These are phyloP conservation scores for Eutrigla gurnardus DNA, from an alignment of 2,797 vertebrate genomes.

Conservation along the genomic window DNA sequence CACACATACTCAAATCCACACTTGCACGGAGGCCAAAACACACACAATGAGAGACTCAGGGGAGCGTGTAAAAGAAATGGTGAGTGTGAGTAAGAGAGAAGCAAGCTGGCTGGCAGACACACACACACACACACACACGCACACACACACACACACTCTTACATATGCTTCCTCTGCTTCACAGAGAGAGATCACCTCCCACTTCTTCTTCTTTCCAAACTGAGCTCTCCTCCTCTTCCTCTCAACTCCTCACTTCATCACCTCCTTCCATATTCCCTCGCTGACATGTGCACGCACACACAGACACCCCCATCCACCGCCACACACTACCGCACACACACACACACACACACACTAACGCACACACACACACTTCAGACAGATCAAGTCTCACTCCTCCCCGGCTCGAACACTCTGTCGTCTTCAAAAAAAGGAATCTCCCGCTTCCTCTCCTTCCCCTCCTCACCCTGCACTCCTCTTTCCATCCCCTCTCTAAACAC, in stretches of 20 bases:
- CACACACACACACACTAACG: slow-evolving; percentile 27
- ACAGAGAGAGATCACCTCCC: slow-evolving; percentile 74
- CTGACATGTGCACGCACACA: slow-evolving; percentile 53
- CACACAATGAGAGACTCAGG: slow-evolving; percentile 45
- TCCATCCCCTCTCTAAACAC: slow-evolving; percentile 55
- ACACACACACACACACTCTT: slow-evolving; percentile 31
- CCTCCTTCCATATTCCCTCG: slow-evolving; percentile 74
- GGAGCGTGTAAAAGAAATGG: slow-evolving; percentile 57
- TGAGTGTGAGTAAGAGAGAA: slow-evolving; percentile 61
- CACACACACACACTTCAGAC: slow-evolving; percentile 63
- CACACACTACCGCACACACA: slow-evolving; percentile 24
- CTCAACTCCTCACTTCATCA: slow-evolving; percentile 81
- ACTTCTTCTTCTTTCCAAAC: slow-evolving; percentile 72
- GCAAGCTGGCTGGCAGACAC: slow-evolving; percentile 51
- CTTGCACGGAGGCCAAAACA: slow-evolving; percentile 46
- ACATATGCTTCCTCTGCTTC: slow-evolving; percentile 67
- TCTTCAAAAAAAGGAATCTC: slow-evolving; percentile 68
- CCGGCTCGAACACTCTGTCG: slow-evolving; percentile 46
- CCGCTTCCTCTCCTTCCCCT: slow-evolving; percentile 62
- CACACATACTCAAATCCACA: slow-evolving; percentile 33
- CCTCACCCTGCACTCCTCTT: slow-evolving; percentile 56
- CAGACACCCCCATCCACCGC: slow-evolving; percentile 17
- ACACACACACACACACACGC: slow-evolving; percentile 23
- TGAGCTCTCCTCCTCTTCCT: slow-evolving; percentile 61
- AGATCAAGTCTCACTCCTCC: slow-evolving; percentile 77